Conservation (phyloP, 1,140 invertebrate species). For the Aphaenogaster floridana region DNA sequence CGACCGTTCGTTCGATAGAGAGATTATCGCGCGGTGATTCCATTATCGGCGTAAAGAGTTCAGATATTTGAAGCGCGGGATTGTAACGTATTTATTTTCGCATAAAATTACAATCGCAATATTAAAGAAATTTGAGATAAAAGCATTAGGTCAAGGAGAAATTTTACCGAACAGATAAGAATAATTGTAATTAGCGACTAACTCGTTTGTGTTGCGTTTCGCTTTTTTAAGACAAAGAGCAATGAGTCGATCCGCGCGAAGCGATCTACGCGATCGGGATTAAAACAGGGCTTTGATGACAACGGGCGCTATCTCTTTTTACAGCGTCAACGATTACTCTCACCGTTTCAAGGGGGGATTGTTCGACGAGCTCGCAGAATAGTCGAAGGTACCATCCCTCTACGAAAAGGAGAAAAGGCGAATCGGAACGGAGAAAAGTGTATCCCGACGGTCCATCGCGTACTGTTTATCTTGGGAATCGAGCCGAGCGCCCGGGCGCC, state of each 20-base stretch:
- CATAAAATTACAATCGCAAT: not conserved
- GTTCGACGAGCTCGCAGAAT: slow-evolving; percentile 41
- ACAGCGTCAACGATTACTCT: slow-evolving; percentile 28
- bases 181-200: not conserved
- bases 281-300: slow-evolving; percentile 32
- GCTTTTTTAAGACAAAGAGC: not conserved
- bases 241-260: not conserved
- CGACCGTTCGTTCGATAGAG: not conserved
- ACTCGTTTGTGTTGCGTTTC: not conserved
- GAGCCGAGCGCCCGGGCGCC: slow-evolving; percentile 50
- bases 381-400: slow-evolving; percentile 16
- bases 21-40: slow-evolving; percentile 22
- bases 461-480: slow-evolving; percentile 60
- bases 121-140: not conserved
- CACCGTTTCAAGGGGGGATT: slow-evolving; percentile 11
- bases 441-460: slow-evolving; percentile 34
- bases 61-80: not conserved
- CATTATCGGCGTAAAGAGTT: slow-evolving; percentile 23
- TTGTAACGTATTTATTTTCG: not conserved
- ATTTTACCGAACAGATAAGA: not conserved
- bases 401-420: slow-evolving; percentile 36
- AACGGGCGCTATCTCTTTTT: slow-evolving; percentile 17
- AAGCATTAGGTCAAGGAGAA: not conserved
- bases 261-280: slow-evolving; percentile 23
- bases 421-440: slow-evolving; percentile 44